A percentile compares a stretch with the other conserved stretches of the same genome.
Conservation (phyloP, 2,888 invertebrate genomes). For the Sarcophaga caerulescens region DNA sequence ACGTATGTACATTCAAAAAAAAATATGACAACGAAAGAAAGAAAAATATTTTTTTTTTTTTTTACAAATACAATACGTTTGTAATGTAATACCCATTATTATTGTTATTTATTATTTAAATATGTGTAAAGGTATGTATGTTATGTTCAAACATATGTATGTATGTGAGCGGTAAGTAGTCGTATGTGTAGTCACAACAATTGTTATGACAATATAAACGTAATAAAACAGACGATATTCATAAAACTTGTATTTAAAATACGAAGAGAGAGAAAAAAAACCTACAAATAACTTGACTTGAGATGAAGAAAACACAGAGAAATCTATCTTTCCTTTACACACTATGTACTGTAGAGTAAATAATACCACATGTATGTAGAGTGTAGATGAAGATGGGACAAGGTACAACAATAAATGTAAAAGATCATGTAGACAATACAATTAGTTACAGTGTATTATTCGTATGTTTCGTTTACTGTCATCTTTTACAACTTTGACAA, state of each 20-base stretch:
- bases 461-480: constrained; percentile 1
- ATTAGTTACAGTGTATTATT: constrained; percentile 45
- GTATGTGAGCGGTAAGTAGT: neutral
- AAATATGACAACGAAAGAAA: constrained; percentile 33
- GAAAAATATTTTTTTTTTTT: neutral
- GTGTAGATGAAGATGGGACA: too few relatives aligned
- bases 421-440: constrained; percentile 18
- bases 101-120: neutral
- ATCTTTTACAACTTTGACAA: neutral
- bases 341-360: neutral
- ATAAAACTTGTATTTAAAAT: neutral
- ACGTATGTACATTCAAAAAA: constrained; percentile 10
- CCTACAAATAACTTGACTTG: neutral
- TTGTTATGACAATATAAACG: constrained; percentile 21
- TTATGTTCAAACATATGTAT: too few relatives aligned
- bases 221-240: neutral
- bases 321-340: too few relatives aligned
- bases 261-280: neutral
- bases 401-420: neutral
- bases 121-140: neutral
- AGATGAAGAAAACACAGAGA: too few relatives aligned
- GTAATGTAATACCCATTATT: neutral
- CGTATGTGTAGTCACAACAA: constrained; percentile 2
- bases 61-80: neutral
- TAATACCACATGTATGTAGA: neutral